These are phyloP conservation scores for Chelon labrosus DNA, from an alignment of 2,797 vertebrate species.

Conservation along the genomic window DNA sequence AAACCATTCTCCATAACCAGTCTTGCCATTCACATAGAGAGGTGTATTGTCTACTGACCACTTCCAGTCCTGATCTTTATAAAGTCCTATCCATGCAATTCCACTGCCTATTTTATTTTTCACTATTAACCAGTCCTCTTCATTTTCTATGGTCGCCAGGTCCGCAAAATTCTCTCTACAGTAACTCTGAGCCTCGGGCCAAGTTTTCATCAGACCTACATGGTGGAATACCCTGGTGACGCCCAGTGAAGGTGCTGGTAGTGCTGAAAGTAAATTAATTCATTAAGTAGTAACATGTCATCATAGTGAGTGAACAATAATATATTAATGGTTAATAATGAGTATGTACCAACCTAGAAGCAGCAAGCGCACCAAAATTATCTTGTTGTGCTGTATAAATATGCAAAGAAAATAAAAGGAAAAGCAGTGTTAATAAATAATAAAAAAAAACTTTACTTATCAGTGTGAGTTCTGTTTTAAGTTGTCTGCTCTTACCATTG, in stretches of 20 bases:
- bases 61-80: no score
- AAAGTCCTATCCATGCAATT: no score
- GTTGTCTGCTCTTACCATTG: neutral
- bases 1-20: no score
- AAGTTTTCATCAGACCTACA: neutral
- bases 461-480: neutral
- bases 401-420: neutral
- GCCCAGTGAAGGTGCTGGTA: neutral
- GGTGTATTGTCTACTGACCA: no score
- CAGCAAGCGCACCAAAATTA: neutral
- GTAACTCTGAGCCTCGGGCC: neutral
- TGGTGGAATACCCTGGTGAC: neutral
- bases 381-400: neutral
- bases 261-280: conserved; percentile 16
- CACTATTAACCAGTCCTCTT: no score
- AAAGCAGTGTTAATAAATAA: no score
- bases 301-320: conserved; percentile 4
- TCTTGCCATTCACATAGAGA: no score
- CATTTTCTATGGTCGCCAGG: no score
- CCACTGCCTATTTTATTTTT: no score
- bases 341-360: neutral
- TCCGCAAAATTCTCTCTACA: no score
- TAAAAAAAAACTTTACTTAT: neutral
- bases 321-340: neutral
- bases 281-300: neutral